These are phyloP conservation scores for Heterochromis multidens DNA, from an alignment of 2,113 vertebrate genomes.

Conservation along the genomic window DNA sequence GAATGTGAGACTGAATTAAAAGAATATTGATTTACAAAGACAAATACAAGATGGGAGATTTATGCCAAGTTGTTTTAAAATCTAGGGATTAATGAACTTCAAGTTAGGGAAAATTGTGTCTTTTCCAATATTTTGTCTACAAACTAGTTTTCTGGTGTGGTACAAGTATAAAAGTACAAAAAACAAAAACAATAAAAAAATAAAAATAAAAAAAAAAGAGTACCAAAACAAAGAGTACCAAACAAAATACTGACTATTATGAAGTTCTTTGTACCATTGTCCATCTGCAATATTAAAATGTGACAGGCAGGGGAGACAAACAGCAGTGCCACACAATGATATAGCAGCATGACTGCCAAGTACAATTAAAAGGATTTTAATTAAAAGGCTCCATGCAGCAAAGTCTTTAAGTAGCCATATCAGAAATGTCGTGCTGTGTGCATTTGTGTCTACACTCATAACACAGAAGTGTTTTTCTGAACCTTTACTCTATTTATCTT, in stretches of 20 bases:
- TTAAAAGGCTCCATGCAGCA: constrained; percentile 56
- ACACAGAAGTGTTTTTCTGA: constrained; percentile 28
- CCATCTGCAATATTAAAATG: constrained; percentile 28
- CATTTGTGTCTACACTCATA: constrained; percentile 25
- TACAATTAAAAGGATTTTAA: constrained; percentile 61
- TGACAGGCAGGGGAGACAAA: constrained; percentile 45
- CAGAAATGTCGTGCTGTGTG: constrained; percentile 49
- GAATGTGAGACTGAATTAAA: not conserved
- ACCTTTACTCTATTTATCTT: constrained; percentile 32
- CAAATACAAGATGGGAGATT: not conserved
- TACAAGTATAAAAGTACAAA: not conserved
- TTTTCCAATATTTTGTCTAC: not conserved
- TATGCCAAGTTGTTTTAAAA: not conserved
- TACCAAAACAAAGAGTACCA: not conserved
- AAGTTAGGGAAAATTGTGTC: not conserved
- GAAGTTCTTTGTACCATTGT: constrained; percentile 12
- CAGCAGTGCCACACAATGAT: constrained; percentile 44
- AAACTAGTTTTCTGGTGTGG: not conserved
- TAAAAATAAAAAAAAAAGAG: not conserved
- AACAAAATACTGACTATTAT: not conserved
- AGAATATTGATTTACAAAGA: not conserved
- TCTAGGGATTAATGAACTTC: not conserved
- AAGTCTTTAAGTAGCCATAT: constrained; percentile 51
- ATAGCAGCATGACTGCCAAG: constrained; percentile 50
- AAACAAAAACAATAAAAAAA: not conserved